Evolutionary conservation across 2,888 invertebrate species (phyloP), one percentile per base, ranked within the genome.

Genomic region (Platycnemis pennipes): DNA sequence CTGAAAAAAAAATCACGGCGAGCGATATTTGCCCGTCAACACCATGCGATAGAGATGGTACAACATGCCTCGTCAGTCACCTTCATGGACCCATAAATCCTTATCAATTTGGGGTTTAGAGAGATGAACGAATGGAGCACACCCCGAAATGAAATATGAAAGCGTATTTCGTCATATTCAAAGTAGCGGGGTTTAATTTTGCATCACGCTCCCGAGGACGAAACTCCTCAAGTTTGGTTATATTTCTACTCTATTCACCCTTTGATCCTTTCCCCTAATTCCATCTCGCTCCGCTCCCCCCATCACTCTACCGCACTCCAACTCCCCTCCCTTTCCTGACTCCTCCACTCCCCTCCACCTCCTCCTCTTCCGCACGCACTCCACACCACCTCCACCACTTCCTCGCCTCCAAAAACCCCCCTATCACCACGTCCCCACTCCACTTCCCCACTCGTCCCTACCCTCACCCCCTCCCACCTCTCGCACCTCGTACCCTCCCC

Each of bases 181-280:
- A 77, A 77, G 77, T 77, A 77, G 77, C 37, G 37, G 77, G 77
- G 31, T 77, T 77, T 77, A 77, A 77, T 37, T 31, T 77, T 77
- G 77, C 37, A 77, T 77, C 31, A 77, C 77, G 77, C 31, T 37
- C 77, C 37, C 31, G 37, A 37, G 77, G 77, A 77, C 77, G 31
- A 77, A 77, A 77, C 77, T 77, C 31, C 77, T 77, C 77, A 77
- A 77, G 77, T 77, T 77, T 77, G 77, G 77, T 77, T 77, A 77
- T 77, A 77, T 77, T 31, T 77, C 77, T 77, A 31, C 77, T 77
- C 31, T 87, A 46, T 87, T 87, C 44, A 87, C 45, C 87, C 87
- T 87, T 87, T 77, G 46, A n/a, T 87, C 46, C 87, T 19, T 87
- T n/a, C 7, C 87, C 87, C n/a, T 45, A 44, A 87, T 87, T 87